These are phyloP conservation scores for Protobothrops mucrosquamatus DNA, from an alignment of 2,113 vertebrate genomes.

Conservation along the genomic window DNA sequence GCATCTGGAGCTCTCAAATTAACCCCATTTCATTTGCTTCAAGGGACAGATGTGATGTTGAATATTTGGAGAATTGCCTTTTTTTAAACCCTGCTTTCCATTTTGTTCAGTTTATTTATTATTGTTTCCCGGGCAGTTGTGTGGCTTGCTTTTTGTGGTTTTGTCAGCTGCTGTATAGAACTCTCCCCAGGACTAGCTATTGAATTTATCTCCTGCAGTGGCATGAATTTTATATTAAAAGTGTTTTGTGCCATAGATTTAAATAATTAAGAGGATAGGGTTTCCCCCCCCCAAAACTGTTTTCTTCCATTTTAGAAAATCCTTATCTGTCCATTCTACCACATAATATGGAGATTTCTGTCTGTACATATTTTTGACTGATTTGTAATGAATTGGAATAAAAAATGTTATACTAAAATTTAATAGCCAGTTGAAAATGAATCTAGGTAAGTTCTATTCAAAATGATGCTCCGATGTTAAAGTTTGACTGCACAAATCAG, in stretches of 20 bases:
- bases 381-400: background rate
- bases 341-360: background rate
- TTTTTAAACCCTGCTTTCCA: background rate
- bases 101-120: constrained; percentile 25
- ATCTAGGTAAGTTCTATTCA: background rate
- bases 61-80: constrained; percentile 8
- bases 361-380: background rate
- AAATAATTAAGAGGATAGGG: constrained; percentile 48
- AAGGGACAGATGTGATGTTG: background rate
- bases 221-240: constrained; percentile 50
- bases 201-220: constrained; percentile 24
- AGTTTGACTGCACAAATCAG: background rate
- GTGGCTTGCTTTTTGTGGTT: constrained; percentile 45
- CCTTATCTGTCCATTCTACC: background rate
- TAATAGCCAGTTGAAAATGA: background rate
- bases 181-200: background rate
- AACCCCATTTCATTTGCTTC: background rate
- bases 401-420: background rate
- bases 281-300: background rate
- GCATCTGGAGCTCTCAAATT: constrained; percentile 4
- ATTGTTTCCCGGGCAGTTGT: constrained; percentile 38
- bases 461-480: background rate
- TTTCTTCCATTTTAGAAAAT: background rate
- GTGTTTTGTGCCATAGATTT: constrained; percentile 58
- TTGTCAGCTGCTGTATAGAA: constrained; percentile 36